These are phyloP conservation scores for Enteromius viviparus DNA, from an alignment of 2,797 vertebrate genomes.

Conservation along the genomic window DNA sequence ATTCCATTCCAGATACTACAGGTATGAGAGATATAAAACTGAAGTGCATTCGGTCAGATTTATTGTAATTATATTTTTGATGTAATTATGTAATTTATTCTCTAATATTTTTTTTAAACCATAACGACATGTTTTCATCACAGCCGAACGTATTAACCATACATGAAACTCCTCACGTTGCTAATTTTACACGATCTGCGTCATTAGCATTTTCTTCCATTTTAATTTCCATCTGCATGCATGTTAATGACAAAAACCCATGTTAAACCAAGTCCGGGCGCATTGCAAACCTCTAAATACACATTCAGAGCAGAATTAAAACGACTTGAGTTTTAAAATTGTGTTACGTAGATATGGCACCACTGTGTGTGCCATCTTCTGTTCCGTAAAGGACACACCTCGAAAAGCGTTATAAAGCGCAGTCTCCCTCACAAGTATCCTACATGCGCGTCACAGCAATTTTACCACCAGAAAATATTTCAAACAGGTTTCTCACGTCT, in stretches of 20 bases:
- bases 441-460: conserved; percentile 37
- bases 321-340: background rate
- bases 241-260: background rate
- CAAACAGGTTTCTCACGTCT: conserved; percentile 58
- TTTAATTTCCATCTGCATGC: background rate
- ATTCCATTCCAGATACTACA: background rate
- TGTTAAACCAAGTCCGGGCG: background rate
- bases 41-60: background rate
- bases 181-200: background rate
- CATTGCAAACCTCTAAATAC: background rate
- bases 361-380: conserved; percentile 12
- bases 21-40: background rate
- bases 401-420: conserved; percentile 40
- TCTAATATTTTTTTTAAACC: too few species aligned
- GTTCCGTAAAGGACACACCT: conserved; percentile 54
- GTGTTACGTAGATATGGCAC: background rate
- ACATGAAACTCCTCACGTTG: background rate
- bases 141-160: background rate
- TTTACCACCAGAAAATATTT: conserved; percentile 51
- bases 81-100: background rate
- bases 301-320: background rate
- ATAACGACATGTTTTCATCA: background rate
- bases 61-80: background rate
- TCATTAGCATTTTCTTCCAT: conserved; percentile 4
- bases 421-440: conserved; percentile 27